phyloP scores from a whole-genome alignment of 2,888 invertebrate genomes.

The Sinelater perroti region DNA sequence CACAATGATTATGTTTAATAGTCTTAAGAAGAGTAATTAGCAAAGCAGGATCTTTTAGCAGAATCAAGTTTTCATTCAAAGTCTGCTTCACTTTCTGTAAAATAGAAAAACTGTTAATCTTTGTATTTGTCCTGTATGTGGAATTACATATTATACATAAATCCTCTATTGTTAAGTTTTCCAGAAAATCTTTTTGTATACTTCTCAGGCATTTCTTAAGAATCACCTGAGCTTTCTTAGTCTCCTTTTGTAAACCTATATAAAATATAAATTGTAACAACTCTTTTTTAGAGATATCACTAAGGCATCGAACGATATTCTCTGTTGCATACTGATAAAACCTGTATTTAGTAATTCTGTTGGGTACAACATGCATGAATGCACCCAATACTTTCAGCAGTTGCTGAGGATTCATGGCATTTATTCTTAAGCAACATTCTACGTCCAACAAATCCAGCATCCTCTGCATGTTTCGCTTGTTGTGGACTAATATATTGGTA shows the following conservation, averaged over 20 bases:
- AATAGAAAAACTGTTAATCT: slow-evolving; percentile 51
- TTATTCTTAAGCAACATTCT: slow-evolving; percentile 51
- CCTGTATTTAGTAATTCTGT: slow-evolving; percentile 49
- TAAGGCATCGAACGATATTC: slow-evolving; percentile 44
- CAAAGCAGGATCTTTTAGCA: slow-evolving; percentile 56
- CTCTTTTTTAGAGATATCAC: slow-evolving; percentile 49
- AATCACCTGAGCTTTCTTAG: slow-evolving; percentile 45
- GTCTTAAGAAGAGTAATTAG: slow-evolving; percentile 60
- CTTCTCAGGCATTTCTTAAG: slow-evolving; percentile 50
- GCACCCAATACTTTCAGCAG: slow-evolving; percentile 51
- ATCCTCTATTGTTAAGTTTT: slow-evolving; percentile 54
- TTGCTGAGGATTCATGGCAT: slow-evolving; percentile 43
- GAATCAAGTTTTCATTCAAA: slow-evolving; percentile 53
- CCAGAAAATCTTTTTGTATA: slow-evolving; percentile 43
- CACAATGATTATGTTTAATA: slow-evolving; percentile 56
- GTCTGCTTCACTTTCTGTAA: slow-evolving; percentile 51
- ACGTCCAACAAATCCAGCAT: slow-evolving; percentile 50
- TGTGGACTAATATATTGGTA: slow-evolving; percentile 21
- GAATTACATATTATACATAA: slow-evolving; percentile 58
- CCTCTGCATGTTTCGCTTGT: slow-evolving; percentile 40
- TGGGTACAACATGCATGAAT: slow-evolving; percentile 52
- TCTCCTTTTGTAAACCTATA: slow-evolving; percentile 56
- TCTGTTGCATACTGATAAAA: slow-evolving; percentile 53
- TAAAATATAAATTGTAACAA: slow-evolving; percentile 58
- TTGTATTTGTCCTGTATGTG: slow-evolving; percentile 57